These are phyloP conservation scores for Patella ulyssiponensis DNA, from an alignment of 2,888 invertebrate genomes.

Conservation along the genomic window DNA sequence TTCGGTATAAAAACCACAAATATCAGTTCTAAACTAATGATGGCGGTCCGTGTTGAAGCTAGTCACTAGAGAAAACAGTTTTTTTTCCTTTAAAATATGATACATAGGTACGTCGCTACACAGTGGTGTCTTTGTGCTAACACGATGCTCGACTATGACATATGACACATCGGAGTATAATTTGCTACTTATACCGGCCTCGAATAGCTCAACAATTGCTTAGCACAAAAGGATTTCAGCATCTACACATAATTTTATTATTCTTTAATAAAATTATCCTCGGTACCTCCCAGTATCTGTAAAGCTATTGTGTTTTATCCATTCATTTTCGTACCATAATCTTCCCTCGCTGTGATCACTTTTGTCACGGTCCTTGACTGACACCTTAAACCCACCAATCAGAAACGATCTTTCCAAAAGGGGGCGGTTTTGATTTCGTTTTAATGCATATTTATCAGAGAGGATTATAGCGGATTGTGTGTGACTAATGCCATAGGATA, in stretches of 20 bases:
- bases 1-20: too few species aligned
- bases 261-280: conserved; percentile 36
- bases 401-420: background rate
- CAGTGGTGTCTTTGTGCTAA: too few species aligned
- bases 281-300: conserved; percentile 34
- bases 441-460: conserved; percentile 4
- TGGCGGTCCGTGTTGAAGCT: too few species aligned
- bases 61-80: too few species aligned
- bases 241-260: conserved; percentile 26
- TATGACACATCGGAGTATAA: background rate
- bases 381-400: background rate
- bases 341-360: background rate
- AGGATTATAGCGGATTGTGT: background rate
- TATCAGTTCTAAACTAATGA: too few species aligned
- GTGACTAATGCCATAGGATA: background rate
- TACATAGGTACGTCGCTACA: too few species aligned
- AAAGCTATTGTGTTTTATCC: conserved; percentile 26
- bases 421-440: background rate
- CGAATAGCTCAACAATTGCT: background rate
- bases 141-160: background rate
- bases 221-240: background rate
- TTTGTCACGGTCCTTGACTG: background rate
- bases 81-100: too few species aligned
- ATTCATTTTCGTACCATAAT: conserved; percentile 22
- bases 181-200: background rate